phyloP scores from a whole-genome alignment of 2,888 invertebrate species.

The Clunio marinus region DNA sequence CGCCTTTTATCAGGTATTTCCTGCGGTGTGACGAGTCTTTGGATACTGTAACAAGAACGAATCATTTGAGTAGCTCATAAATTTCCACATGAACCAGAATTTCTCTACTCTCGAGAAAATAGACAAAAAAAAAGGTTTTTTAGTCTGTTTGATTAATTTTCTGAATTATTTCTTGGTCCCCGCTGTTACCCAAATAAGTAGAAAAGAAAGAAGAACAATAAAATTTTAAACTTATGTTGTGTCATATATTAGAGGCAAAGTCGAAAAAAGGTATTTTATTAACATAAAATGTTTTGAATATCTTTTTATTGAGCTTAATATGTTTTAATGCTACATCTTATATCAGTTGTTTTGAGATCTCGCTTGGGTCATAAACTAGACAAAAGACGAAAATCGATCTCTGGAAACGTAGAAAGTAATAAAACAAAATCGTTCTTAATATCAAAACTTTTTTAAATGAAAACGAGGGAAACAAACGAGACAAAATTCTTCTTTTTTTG shows the following conservation, averaged over 20 bases:
- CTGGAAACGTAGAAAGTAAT: background rate
- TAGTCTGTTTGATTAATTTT: conserved; percentile 1
- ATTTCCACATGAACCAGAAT: too few species aligned
- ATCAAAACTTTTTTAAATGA: background rate
- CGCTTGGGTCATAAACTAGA: background rate
- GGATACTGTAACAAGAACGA: background rate
- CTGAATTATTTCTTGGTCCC: background rate
- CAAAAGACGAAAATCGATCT: conserved; percentile 11
- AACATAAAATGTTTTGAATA: conserved; percentile 37
- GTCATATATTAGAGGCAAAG: background rate
- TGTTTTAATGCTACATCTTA: conserved; percentile 27
- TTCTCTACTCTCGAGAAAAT: background rate
- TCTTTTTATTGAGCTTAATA: conserved; percentile 32
- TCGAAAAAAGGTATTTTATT: conserved; percentile 18
- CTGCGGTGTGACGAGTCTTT: conserved; percentile 17
- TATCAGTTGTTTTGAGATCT: conserved; percentile 18
- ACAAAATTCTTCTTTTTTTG: too few species aligned
- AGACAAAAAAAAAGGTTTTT: conserved; percentile 1
- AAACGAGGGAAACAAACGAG: too few species aligned
- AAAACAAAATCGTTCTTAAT: background rate
- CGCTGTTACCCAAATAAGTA: conserved; percentile 1
- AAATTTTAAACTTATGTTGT: conserved; percentile 22
- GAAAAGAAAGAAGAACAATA: too few species aligned
- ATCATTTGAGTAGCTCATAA: background rate
- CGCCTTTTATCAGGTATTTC: conserved; percentile 35